Evolutionary conservation across 1,140 invertebrate species (phyloP).

Genomic region (Mylabris phalerata): DNA sequence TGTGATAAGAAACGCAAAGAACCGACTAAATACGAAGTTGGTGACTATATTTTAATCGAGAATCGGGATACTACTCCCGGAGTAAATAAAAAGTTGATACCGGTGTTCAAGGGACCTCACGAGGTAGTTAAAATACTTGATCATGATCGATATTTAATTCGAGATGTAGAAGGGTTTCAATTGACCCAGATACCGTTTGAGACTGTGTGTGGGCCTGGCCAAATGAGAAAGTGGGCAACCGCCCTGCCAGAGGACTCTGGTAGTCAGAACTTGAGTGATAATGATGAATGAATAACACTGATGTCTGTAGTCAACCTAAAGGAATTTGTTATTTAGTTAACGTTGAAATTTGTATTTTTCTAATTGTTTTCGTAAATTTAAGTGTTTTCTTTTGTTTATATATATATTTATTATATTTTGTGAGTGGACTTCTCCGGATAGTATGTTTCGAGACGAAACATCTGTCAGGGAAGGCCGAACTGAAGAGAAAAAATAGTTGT

Average conservation of each 20-base stretch:
- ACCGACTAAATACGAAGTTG: conserved; percentile 18
- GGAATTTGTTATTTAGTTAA: background rate
- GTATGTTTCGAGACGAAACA: no score
- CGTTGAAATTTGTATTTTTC: background rate
- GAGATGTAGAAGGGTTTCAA: conserved; percentile 28
- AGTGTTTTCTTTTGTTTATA: background rate
- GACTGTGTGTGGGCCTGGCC: conserved; percentile 11
- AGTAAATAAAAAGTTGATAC: conserved; percentile 28
- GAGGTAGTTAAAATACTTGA: conserved; percentile 24
- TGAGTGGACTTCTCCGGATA: no score
- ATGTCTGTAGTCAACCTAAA: no score
- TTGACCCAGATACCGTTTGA: conserved; percentile 19
- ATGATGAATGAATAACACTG: no score
- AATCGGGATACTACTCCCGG: conserved; percentile 28
- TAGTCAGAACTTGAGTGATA: no score
- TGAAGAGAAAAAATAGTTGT: no score
- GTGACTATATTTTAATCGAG: conserved; percentile 31
- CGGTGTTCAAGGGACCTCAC: conserved; percentile 32
- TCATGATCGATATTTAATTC: conserved; percentile 29
- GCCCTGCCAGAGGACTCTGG: no score
- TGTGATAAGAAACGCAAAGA: conserved; percentile 23
- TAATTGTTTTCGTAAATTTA: background rate
- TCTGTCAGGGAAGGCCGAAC: no score
- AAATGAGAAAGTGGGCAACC: conserved; percentile 9
- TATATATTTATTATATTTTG: no score